Evolutionary conservation across 1,140 invertebrate genomes (phyloP), one percentile per base, ranked within the genome.

Genomic region (Drosophila equinoxialis): DNA sequence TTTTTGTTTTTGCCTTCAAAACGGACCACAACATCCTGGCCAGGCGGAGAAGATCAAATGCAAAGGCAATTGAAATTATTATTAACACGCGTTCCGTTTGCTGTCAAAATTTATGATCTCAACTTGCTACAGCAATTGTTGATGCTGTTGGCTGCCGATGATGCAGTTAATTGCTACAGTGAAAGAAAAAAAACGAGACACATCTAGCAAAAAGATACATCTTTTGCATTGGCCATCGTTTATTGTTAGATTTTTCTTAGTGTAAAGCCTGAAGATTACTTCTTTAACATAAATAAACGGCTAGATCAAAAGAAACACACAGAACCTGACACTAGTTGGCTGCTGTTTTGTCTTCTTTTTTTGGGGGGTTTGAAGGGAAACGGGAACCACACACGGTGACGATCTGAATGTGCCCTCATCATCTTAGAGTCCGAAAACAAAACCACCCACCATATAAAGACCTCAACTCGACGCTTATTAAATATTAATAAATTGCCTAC

Each of bases 31-130:
- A 83, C 83, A 87, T 87, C 83, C 83, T 87, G 83, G 74, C 58
- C 60, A 45, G 66, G 57, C 57, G 74, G 74, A 70, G 66, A 77
- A 80, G 60, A 73, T 81, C 73, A 78, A 81, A 78, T 70, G 68
- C 13, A 39, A 61, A 54, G 63, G 68, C 75, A 71, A 77, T 71
- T 77, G 75, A 77, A 77, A 77, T 77, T 77, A 77, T 77, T 77
- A 77, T 77, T 77, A 77, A 77, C 75, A 77, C 74, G 75, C 75
- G 68, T 77, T 77, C 79, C 76, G 71, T 87, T 87, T 78, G 83
- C 83, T 82, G 79, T 87, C 76, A 67, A 89, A 87, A 87, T 87
- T 83, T 87, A 87, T 89, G 84, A 87, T 82, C 78, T 48, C 68
- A 65, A 81, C 51, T 79, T 80, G 78, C 67, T 65, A 60, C 68